Conservation (phyloP, 92 coral and sea anemone species). For the Metridium senile region DNA sequence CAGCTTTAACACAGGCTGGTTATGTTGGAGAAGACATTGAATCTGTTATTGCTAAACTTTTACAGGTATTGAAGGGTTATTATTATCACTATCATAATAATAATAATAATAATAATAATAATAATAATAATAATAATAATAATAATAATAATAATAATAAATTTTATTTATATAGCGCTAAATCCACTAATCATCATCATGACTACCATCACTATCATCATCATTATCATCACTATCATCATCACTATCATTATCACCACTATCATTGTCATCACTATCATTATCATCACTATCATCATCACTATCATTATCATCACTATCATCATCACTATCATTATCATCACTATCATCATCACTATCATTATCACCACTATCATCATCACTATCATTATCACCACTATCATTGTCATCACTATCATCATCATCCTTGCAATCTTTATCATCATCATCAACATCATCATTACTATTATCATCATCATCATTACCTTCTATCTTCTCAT, state of each 20-base stretch:
- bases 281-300: neutral
- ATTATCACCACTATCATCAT: neutral
- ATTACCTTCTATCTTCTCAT: too few relatives aligned
- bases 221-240: neutral
- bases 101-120: neutral
- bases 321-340: neutral
- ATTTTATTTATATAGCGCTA: too few relatives aligned
- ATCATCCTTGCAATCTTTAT: neutral
- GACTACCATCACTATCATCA: neutral
- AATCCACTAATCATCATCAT: neutral
- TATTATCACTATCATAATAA: neutral
- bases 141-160: neutral
- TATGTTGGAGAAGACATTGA: conserved; percentile 99
- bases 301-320: neutral
- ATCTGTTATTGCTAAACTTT: conserved; percentile 91
- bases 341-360: neutral
- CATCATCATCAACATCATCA: neutral
- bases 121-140: neutral
- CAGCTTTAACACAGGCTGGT: conserved; percentile 97
- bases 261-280: neutral
- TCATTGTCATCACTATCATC: too few relatives aligned
- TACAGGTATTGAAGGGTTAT: conserved; percentile 92
- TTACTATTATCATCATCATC: neutral
- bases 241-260: neutral
- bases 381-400: neutral